Evolutionary conservation across 2,113 vertebrate genomes (phyloP), one percentile per base, ranked within the genome.

Genomic region (Atherinomorus stipes): DNA sequence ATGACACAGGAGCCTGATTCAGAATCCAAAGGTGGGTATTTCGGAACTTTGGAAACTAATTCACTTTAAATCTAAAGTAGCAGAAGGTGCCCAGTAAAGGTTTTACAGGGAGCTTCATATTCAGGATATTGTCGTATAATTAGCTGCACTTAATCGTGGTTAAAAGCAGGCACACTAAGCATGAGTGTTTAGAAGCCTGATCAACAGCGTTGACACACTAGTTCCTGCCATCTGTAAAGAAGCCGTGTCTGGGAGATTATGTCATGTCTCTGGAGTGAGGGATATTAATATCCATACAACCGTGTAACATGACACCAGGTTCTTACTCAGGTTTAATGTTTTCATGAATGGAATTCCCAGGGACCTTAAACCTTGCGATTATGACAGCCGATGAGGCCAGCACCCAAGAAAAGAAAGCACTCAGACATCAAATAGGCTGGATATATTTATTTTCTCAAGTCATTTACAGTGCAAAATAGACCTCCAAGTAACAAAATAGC

Each of bases 401-500:
- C 51, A 6, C 12, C 71, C 58, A 53, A 66, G 70, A 82, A 92
- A 85, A 84, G 79, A 73, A 69, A 67, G n/a, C 44, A 10, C 59
- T 77, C 53, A 74, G 57, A 81, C 83, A 74, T 78, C 72, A 83
- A 74, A 67, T 71, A 76, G 56, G 22, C 26, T 18, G 47, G 68
- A 22, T 84, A 88, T 89, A 85, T 91, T 92, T 92, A 89, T 89
- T 92, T 89, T 78, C 58, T 88, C 57, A 84, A 87, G 83, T 91
- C 85, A 86, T 88, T 81, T 85, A 84, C 87, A 75, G 81, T 93
- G 88, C 92, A 92, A 93, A 92, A 92, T 91, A 90, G 86, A 92
- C 83, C 80, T 91, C 83, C 85, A 68, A 50, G 81, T 91, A 90
- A 91, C 90, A 92, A 93, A 90, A 93, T 91, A 92, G 84, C 88